Conservation (phyloP, 2,113 vertebrate species). For the Lampris incognitus region DNA sequence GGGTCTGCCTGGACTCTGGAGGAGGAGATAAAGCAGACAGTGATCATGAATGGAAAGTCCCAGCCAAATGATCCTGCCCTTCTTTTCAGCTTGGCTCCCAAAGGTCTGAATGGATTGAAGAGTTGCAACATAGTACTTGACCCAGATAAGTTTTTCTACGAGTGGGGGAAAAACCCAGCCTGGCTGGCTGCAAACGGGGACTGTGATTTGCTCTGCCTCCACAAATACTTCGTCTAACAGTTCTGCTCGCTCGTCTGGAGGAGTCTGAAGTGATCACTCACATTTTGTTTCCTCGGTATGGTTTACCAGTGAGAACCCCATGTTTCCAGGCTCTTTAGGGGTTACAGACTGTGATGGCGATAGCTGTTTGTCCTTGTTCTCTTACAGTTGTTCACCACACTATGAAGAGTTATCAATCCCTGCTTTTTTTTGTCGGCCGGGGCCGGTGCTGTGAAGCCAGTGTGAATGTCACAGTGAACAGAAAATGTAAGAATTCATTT, state of each 20-base stretch:
- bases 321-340: not conserved
- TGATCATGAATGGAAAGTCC: constrained; percentile 21
- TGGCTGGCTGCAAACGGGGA: not conserved
- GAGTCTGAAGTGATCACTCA: too few species aligned
- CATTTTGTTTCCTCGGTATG: too few species aligned
- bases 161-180: constrained; percentile 25
- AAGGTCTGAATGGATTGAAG: constrained; percentile 12
- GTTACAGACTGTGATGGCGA: not conserved
- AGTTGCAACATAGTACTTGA: constrained; percentile 30
- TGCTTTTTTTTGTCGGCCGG: not conserved
- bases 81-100: constrained; percentile 3
- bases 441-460: not conserved
- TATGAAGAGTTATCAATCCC: not conserved
- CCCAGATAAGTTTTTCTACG: constrained; percentile 36
- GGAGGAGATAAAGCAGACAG: constrained; percentile 15
- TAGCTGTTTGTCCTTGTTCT: not conserved
- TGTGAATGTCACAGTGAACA: constrained; percentile 40
- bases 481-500: constrained; percentile 33
- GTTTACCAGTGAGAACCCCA: too few species aligned
- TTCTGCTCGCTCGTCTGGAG: not conserved
- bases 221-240: constrained; percentile 6
- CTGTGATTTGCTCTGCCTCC: constrained; percentile 12
- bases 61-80: constrained; percentile 18
- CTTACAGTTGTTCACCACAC: not conserved
- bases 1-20: constrained; percentile 16